Conservation (phyloP, 2,113 vertebrate species). For the Nothobranchius kuhntae region DNA sequence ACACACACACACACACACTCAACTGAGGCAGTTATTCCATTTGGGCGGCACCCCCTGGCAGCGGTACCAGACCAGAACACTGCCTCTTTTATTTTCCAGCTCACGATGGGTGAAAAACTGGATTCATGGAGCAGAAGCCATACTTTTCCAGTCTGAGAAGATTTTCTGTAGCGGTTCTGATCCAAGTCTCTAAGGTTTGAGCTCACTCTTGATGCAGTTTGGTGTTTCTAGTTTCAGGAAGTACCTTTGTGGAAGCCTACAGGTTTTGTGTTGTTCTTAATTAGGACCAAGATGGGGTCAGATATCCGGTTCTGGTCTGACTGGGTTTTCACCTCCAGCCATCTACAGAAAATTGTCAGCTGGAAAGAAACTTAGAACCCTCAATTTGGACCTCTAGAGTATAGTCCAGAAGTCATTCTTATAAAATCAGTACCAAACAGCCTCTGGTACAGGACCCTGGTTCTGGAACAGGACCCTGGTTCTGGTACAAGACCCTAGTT, state of each 20-base stretch:
- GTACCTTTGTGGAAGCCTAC: no score
- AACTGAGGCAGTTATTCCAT: constrained; percentile 33
- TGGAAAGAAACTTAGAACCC: no score
- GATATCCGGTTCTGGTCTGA: neutral
- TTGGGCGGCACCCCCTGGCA: neutral
- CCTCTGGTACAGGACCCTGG: neutral
- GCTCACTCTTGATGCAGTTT: no score
- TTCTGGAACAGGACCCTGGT: no score
- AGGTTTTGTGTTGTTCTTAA: neutral
- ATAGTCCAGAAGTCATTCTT: neutral
- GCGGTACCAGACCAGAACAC: constrained; percentile 43
- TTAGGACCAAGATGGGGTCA: neutral
- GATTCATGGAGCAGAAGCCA: no score
- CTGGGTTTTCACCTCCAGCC: neutral
- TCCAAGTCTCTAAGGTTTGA: no score
- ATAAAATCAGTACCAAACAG: neutral
- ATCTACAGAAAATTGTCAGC: no score
- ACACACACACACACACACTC: constrained; percentile 7
- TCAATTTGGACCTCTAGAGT: neutral
- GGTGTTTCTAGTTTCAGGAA: no score
- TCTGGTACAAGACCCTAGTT: no score
- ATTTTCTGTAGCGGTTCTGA: no score
- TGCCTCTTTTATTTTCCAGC: constrained; percentile 17
- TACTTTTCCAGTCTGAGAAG: no score
- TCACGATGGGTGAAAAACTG: no score